Percentiles rank a stretch among this genome's conserved stretches.
These are phyloP conservation scores for Actinernus sp. DNA, from an alignment of 92 coral and sea anemone genomes.

Conservation along the genomic window DNA sequence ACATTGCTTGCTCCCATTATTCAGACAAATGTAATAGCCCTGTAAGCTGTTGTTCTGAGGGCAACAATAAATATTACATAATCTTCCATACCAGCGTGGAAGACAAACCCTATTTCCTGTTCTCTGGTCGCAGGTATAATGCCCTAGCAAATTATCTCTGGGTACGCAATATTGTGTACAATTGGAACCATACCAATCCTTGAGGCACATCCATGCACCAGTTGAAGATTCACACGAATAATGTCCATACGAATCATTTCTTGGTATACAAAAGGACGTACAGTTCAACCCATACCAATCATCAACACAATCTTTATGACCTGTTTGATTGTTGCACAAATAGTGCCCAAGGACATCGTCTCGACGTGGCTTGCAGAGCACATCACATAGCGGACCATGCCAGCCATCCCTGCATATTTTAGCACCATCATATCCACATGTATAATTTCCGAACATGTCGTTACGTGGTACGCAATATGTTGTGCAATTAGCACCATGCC, in stretches of 20 bases:
- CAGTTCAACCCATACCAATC: conserved; percentile 48
- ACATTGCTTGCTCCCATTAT: conserved; percentile 37
- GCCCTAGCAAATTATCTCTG: conserved; percentile 63
- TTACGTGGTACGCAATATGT: conserved; percentile 18
- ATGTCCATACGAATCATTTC: conserved; percentile 33
- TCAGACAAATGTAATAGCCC: conserved; percentile 52
- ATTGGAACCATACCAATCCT: conserved; percentile 67
- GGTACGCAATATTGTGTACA: conserved; percentile 76
- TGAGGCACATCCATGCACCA: conserved; percentile 54
- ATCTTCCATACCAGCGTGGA: conserved; percentile 49
- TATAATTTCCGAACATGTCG: conserved; percentile 24
- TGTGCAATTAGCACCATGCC: conserved; percentile 46
- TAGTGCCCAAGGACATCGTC: conserved; percentile 18
- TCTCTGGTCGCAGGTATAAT: conserved; percentile 51
- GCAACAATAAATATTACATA: conserved; percentile 49
- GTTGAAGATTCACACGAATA: conserved; percentile 6
- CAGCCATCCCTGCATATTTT: conserved; percentile 55
- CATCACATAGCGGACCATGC: conserved; percentile 61
- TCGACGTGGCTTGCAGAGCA: conserved; percentile 50
- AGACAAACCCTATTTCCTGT: conserved; percentile 58
- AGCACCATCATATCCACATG: conserved; percentile 50
- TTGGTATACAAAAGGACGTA: conserved; percentile 14
- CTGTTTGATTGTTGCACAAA: conserved; percentile 13
- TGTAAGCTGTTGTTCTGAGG: conserved; percentile 35
- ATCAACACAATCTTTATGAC: conserved; percentile 22